A percentile compares a stretch with the other conserved stretches of the same genome.
phyloP scores from a whole-genome alignment of 2,888 invertebrate genomes.

The Drosophila setosimentum region DNA sequence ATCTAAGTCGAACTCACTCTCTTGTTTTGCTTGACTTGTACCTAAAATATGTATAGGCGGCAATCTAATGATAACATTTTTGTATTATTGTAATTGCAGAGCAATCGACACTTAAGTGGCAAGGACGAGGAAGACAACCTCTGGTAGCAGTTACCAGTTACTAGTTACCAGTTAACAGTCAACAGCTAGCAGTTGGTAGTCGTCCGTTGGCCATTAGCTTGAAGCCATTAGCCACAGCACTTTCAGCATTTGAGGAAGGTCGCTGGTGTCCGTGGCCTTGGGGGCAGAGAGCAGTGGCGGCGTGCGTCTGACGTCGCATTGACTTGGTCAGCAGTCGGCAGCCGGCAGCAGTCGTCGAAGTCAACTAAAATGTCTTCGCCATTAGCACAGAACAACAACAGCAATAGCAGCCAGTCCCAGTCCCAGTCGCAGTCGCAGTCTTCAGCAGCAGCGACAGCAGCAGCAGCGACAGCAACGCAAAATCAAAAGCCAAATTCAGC shows the following conservation, averaged over 20 bases:
- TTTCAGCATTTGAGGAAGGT: constrained; percentile 12
- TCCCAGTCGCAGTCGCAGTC: constrained; percentile 34
- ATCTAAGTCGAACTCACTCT: neutral
- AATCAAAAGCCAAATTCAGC: constrained; percentile 72
- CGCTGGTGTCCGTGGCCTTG: constrained; percentile 29
- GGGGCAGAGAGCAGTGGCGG: constrained; percentile 27
- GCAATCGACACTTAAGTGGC: constrained; percentile 1
- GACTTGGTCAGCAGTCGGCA: constrained; percentile 36
- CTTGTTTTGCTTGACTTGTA: neutral
- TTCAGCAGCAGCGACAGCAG: constrained; percentile 44
- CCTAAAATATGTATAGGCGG: neutral
- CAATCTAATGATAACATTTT: constrained; percentile 7
- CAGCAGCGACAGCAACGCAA: constrained; percentile 59
- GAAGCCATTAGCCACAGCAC: neutral
- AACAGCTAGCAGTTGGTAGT: neutral
- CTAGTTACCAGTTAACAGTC: neutral
- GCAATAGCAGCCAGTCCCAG: constrained; percentile 65
- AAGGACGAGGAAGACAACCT: constrained; percentile 10
- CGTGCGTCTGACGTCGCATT: constrained; percentile 28
- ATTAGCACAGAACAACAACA: constrained; percentile 74
- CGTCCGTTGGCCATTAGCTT: neutral
- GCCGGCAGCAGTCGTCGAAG: constrained; percentile 21
- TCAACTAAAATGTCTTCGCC: constrained; percentile 71
- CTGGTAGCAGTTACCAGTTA: constrained; percentile 3
- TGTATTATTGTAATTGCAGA: constrained; percentile 21